A percentile compares a stretch with the other conserved stretches of the same genome.
phyloP scores from a whole-genome alignment of 2,888 invertebrate species.

The Drosophila subsilvestris region DNA sequence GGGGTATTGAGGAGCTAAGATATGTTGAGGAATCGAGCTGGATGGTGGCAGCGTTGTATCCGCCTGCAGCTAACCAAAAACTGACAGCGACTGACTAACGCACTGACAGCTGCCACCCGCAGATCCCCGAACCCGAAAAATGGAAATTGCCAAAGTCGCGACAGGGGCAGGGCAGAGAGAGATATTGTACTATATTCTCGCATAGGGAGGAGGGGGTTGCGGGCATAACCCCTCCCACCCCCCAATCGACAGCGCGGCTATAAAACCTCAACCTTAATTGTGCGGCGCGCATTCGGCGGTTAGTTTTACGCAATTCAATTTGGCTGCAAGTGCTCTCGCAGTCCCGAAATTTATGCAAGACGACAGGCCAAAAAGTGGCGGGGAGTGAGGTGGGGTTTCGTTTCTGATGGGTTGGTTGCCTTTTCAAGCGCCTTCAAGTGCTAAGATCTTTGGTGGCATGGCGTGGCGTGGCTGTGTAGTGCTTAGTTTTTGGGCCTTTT shows the following conservation, averaged over 20 bases:
- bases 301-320: constrained; percentile 78
- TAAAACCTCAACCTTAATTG: constrained; percentile 77
- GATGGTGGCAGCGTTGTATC: background rate
- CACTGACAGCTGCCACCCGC: constrained; percentile 78
- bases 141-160: background rate
- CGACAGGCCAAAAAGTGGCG: constrained; percentile 45
- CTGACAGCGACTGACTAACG: constrained; percentile 76
- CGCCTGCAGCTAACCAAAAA: constrained; percentile 43
- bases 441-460: constrained; percentile 23
- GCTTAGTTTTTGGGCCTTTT: constrained; percentile 32
- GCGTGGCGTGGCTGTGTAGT: background rate
- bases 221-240: constrained; percentile 12
- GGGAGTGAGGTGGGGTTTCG: background rate
- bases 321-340: constrained; percentile 62
- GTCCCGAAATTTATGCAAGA: constrained; percentile 54
- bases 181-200: background rate
- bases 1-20: background rate
- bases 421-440: constrained; percentile 49
- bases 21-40: background rate
- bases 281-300: constrained; percentile 78
- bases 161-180: background rate
- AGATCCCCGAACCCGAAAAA: constrained; percentile 44
- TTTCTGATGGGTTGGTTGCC: background rate
- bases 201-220: background rate
- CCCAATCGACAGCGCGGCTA: constrained; percentile 46